Percentiles rank a stretch among this genome's conserved stretches.
phyloP scores from a whole-genome alignment of 1,140 invertebrate genomes.

The Drosophila ogumai region DNA sequence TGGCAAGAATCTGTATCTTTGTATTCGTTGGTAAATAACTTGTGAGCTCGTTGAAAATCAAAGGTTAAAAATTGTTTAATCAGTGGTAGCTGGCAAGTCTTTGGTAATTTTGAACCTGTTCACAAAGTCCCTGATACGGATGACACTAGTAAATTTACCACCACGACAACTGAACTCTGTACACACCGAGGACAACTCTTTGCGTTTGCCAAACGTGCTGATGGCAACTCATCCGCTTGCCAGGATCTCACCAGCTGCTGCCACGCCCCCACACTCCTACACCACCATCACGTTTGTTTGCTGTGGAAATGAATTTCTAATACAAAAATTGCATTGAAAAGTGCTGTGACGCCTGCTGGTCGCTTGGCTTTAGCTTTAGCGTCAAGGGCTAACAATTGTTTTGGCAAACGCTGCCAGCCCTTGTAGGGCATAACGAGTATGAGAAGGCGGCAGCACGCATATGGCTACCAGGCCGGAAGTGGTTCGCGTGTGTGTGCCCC shows the following conservation, averaged over 20 bases:
- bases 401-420: constrained; percentile 70
- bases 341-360: constrained; percentile 45
- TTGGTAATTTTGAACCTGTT: no score
- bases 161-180: constrained; percentile 50
- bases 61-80: no score
- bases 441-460: constrained; percentile 27
- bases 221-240: constrained; percentile 59
- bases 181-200: constrained; percentile 34
- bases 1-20: no score
- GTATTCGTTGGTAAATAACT: no score
- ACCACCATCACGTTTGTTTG: constrained; percentile 27
- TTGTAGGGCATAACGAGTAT: constrained; percentile 5
- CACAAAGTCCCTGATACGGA: constrained; percentile 11
- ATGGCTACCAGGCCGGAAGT: constrained; percentile 58
- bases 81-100: no score
- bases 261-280: constrained; percentile 12
- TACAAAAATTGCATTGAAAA: constrained; percentile 81
- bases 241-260: constrained; percentile 52
- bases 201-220: constrained; percentile 61
- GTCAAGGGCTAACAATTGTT: constrained; percentile 70
- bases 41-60: no score
- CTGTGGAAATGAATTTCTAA: constrained; percentile 79
- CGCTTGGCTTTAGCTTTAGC: constrained; percentile 38
- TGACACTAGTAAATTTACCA: constrained; percentile 62
- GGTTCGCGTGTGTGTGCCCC: constrained; percentile 60